These are phyloP conservation scores for Mus minutoides DNA, from an alignment of 2,797 vertebrate genomes.

Conservation along the genomic window DNA sequence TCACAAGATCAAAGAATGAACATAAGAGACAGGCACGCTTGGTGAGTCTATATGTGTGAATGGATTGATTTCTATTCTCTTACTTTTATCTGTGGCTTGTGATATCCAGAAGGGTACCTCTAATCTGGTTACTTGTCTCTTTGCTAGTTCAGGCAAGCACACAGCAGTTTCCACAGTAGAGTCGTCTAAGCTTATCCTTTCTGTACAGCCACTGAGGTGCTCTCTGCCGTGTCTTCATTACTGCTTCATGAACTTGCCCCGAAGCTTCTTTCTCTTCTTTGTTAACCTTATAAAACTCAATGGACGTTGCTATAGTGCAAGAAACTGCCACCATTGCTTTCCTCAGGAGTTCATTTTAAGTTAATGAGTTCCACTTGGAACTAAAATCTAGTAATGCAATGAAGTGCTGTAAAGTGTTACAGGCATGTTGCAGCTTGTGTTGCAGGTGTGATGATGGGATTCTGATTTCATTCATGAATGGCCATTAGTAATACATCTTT, in stretches of 20 bases:
- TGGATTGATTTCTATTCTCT: not conserved
- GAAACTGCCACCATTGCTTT: not conserved
- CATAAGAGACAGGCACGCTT: not conserved
- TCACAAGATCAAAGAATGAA: not conserved
- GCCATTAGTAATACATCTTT: not conserved
- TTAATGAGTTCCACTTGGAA: slow-evolving; percentile 40
- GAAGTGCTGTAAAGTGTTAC: not conserved
- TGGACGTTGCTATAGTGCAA: not conserved
- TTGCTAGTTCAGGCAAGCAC: not conserved
- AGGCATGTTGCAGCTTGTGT: not conserved
- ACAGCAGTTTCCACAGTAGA: not conserved
- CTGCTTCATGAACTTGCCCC: slow-evolving; percentile 44
- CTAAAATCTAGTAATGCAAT: not conserved
- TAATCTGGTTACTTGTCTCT: slow-evolving; percentile 27
- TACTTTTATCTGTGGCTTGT: not conserved
- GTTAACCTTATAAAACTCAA: slow-evolving; percentile 35
- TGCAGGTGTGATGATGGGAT: not conserved
- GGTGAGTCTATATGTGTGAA: not conserved
- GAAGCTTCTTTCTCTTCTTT: not conserved
- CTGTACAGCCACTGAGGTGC: not conserved
- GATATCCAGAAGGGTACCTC: not conserved
- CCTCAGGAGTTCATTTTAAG: not conserved
- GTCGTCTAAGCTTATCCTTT: slow-evolving; percentile 7
- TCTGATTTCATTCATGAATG: slow-evolving; percentile 38
- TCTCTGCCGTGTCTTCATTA: slow-evolving; percentile 16